A percentile compares a stretch with the other conserved stretches of the same genome.
These are phyloP conservation scores for Climacteris rufus DNA, from an alignment of 2,113 vertebrate genomes.

Conservation along the genomic window DNA sequence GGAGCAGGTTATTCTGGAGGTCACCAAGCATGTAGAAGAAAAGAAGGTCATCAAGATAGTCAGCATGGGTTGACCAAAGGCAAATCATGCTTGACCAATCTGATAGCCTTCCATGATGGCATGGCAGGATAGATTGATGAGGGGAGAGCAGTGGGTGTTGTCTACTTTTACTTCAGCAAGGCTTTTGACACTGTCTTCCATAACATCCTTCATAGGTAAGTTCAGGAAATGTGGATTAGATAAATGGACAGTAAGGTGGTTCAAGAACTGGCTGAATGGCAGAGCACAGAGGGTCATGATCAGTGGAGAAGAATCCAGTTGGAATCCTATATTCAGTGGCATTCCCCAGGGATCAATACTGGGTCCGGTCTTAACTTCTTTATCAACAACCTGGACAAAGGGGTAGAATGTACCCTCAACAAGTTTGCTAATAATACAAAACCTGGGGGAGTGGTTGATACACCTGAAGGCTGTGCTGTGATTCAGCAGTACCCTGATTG, in stretches of 20 bases:
- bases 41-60: background rate
- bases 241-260: background rate
- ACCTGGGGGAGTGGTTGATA: background rate
- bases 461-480: background rate
- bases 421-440: background rate
- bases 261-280: background rate
- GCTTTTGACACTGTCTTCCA: background rate
- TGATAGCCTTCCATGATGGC: background rate
- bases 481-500: background rate
- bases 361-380: background rate
- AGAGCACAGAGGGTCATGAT: background rate
- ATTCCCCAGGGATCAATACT: background rate
- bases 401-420: background rate
- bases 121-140: background rate
- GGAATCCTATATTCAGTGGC: background rate
- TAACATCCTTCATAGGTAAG: background rate
- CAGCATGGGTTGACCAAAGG: background rate
- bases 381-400: background rate
- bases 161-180: background rate
- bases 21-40: background rate
- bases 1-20: background rate
- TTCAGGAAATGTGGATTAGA: background rate
- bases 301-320: background rate
- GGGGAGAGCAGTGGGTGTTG: background rate
- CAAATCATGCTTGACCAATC: background rate